phyloP scores from a whole-genome alignment of 2,888 invertebrate genomes.

The Tetragnatha montana region DNA sequence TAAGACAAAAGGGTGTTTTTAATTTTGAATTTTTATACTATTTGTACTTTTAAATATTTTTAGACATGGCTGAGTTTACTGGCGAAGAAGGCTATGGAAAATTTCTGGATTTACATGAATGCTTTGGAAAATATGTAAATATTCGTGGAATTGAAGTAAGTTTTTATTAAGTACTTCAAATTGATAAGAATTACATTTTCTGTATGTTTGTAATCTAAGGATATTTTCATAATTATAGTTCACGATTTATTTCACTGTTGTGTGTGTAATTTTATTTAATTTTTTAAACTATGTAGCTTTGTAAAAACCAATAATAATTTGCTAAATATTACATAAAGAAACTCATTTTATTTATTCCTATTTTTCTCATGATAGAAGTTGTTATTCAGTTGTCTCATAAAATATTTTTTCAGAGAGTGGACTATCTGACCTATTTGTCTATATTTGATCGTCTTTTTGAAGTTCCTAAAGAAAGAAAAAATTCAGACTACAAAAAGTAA shows the following conservation, averaged over 20 bases:
- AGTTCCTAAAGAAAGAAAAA: constrained; percentile 84
- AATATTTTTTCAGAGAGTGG: constrained; percentile 82
- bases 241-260: no score
- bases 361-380: no score
- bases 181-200: not conserved
- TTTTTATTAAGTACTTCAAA: not conserved
- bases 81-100: constrained; percentile 99
- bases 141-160: constrained; percentile 93
- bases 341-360: no score
- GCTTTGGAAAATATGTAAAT: constrained; percentile 96
- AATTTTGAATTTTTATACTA: not conserved
- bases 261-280: no score
- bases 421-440: constrained; percentile 95
- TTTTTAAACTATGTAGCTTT: no score
- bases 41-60: not conserved
- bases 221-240: no score
- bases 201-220: no score
- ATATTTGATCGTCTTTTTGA: constrained; percentile 97
- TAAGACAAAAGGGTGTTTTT: not conserved
- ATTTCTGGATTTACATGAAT: constrained; percentile 96
- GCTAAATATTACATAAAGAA: no score
- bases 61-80: constrained; percentile 86
- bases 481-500: constrained; percentile 82
- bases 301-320: no score
- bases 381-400: constrained; percentile 20